phyloP scores from a whole-genome alignment of 2,113 vertebrate species.

The Brienomyrus longianalis region DNA sequence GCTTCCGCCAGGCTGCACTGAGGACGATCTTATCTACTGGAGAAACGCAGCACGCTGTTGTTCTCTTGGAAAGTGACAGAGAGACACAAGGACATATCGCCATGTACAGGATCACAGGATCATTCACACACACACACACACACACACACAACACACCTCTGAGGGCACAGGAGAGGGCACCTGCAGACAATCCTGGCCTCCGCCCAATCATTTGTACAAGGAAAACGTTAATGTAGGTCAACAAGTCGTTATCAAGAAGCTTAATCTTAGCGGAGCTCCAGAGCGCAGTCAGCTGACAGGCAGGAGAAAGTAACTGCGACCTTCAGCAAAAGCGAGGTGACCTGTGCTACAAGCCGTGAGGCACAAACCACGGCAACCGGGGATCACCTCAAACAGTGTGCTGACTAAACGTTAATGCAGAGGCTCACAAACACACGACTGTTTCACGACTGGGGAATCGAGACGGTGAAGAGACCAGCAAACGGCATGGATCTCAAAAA shows the following conservation, averaged over 20 bases:
- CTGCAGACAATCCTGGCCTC: neutral
- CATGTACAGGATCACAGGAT: neutral
- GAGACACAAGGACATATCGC: neutral
- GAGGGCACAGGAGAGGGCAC: neutral
- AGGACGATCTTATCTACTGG: neutral
- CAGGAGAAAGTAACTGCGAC: neutral
- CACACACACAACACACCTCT: neutral
- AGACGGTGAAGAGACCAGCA: neutral
- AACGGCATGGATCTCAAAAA: neutral
- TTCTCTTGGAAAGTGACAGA: neutral
- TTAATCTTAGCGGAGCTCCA: slow-evolving; percentile 3
- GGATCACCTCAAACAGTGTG: neutral
- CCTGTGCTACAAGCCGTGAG: neutral
- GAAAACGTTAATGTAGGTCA: slow-evolving; percentile 9
- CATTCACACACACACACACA: neutral
- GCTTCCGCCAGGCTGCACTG: neutral
- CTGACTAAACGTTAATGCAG: neutral
- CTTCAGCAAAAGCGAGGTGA: neutral
- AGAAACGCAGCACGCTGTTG: neutral
- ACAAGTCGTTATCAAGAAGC: neutral
- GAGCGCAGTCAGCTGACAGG: neutral
- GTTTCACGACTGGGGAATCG: neutral
- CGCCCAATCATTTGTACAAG: neutral
- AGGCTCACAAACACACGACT: neutral
- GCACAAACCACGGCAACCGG: neutral